Base-by-base conservation (phyloP, 2,113 vertebrate species). In the Acrocephalus arundinaceus region DNA sequence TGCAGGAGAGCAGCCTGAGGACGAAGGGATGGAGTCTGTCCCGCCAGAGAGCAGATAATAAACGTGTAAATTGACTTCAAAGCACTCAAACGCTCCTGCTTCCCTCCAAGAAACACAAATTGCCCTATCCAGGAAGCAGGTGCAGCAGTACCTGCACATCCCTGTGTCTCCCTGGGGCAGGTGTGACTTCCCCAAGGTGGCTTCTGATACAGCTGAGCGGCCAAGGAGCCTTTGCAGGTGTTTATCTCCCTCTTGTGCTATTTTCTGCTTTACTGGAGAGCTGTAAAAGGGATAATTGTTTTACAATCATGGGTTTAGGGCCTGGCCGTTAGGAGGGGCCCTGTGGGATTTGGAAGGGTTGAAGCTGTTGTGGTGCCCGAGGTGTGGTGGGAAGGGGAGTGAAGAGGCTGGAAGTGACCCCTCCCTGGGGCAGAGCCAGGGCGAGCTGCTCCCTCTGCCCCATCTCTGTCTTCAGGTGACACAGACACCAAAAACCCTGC, bases 231-330 rank as follows among this genome's bases (percentile, higher is more conserved):
- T 10, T 15, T 4, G 33, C 49, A 25, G 55, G 65, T 33, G 59
- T 35, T 90, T 80, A 25, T 68, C 31, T 58, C 24, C 15, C 17
- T 15, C 11, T 33, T 13, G 30, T 6, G 5, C 24, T 54, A 37
- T 73, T 77, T 84, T 54, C 30, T 39, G 70, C 85, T 80, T 65
- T 66, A 8, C 17, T 6, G 14, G 12, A 45, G 84, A 41, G 80
- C 65, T 81, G 84, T 92, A 28, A 86, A 94, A 70, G 67, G 59
- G 46, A 57, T 49, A 73, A 90, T 94, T 86, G 89, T 28, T 95
- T 81, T 80, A 76, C 55, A 58, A 18, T 74, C 49, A 45, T 23
- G 89, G 59, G 2, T 92, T 95, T 91, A 92, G 4, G 45, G 58
- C 52, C 71, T 11, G 66, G 51, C 31, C 62, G 6, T 31, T 61